Evolutionary conservation across 2,888 invertebrate species (phyloP).

Genomic region (Cantharis nigra): DNA sequence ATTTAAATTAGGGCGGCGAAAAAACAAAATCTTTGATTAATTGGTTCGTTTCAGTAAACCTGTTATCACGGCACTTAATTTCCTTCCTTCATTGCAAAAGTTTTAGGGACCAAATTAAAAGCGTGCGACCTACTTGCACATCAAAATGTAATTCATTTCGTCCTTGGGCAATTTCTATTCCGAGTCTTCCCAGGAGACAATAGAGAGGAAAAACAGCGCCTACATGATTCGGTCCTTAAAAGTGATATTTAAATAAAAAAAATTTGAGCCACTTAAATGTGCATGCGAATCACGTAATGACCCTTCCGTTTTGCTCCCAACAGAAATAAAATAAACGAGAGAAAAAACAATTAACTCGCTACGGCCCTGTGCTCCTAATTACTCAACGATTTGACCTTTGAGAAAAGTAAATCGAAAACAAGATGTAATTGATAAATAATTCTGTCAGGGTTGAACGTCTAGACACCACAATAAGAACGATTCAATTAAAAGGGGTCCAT

Average conservation of each 20-base stretch:
- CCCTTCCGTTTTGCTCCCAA: background rate
- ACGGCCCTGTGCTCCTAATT: background rate
- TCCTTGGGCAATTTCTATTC: background rate
- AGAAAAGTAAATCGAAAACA: background rate
- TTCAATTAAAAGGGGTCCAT: background rate
- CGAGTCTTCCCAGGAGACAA: background rate
- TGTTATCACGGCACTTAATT: constrained; percentile 12
- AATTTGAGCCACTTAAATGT: background rate
- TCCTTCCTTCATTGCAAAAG: constrained; percentile 1
- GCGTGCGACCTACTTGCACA: constrained; percentile 16
- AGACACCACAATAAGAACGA: background rate
- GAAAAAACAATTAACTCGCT: background rate
- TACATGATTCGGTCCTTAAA: background rate
- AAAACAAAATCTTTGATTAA: constrained; percentile 4
- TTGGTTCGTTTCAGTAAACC: constrained; percentile 4
- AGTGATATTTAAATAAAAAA: background rate
- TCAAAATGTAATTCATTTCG: background rate
- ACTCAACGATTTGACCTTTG: background rate
- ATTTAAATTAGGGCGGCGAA: background rate
- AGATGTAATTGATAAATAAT: background rate
- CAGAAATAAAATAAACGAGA: background rate
- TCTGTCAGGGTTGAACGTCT: background rate
- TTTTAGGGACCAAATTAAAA: constrained; percentile 19
- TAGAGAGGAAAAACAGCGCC: background rate
- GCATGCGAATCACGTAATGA: background rate